Evolutionary conservation across 2,113 vertebrate genomes (phyloP).

Genomic region (Charina bottae): DNA sequence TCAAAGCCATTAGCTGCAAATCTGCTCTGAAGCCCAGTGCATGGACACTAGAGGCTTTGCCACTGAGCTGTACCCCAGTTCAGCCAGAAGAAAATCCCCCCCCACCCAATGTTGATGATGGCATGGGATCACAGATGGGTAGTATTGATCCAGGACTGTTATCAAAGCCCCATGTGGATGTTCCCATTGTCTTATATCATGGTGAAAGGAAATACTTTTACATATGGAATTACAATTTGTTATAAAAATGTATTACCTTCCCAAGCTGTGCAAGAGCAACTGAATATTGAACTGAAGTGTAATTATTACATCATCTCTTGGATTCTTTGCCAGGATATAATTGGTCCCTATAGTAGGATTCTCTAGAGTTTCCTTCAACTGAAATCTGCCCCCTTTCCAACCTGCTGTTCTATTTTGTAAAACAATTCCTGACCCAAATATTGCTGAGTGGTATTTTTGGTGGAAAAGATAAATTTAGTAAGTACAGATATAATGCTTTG

Average conservation of each 20-base stretch:
- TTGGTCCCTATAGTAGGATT: background rate
- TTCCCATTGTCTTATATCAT: background rate
- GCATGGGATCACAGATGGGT: background rate
- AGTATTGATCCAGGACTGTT: background rate
- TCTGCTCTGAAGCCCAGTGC: background rate
- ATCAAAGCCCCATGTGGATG: background rate
- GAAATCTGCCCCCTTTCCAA: background rate
- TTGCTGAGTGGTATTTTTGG: background rate
- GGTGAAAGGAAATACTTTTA: background rate
- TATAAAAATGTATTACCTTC: background rate
- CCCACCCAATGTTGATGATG: background rate
- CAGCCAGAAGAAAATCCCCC: background rate
- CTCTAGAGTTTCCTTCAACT: background rate
- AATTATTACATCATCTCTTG: background rate
- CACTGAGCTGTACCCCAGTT: background rate
- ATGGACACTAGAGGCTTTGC: background rate
- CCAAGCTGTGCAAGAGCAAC: background rate
- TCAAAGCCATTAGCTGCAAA: background rate
- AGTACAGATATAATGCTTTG: background rate
- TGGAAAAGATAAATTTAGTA: background rate
- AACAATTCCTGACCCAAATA: constrained; percentile 26
- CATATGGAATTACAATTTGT: background rate
- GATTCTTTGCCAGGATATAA: background rate
- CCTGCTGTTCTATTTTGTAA: background rate
- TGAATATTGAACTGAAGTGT: constrained; percentile 7